Conservation (phyloP, 2,888 invertebrate species). For the Tanytarsus gracilentus region DNA sequence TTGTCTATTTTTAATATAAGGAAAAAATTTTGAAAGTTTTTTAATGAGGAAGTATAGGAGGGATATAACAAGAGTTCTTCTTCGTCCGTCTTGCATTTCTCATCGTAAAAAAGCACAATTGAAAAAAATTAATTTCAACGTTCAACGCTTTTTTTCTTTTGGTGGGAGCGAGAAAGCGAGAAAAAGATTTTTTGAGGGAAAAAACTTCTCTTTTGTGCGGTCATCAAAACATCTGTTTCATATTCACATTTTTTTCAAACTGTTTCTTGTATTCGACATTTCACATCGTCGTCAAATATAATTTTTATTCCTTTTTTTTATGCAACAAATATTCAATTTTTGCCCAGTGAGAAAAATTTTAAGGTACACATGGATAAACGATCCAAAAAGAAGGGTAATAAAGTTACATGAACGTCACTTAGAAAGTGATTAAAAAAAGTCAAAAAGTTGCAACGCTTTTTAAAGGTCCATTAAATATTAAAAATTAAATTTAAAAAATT, state of each 20-base stretch:
- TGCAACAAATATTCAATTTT: too few species aligned
- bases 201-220: conserved; percentile 10
- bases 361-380: too few species aligned
- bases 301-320: background rate
- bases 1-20: background rate
- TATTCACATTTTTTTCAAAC: background rate
- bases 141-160: too few species aligned
- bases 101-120: conserved; percentile 3
- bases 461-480: too few species aligned
- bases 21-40: background rate
- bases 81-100: too few species aligned
- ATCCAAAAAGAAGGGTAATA: too few species aligned
- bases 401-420: too few species aligned
- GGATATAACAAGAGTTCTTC: background rate
- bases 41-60: background rate
- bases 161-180: background rate
- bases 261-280: background rate
- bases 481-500: too few species aligned
- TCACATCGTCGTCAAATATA: background rate
- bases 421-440: too few species aligned
- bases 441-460: too few species aligned
- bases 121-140: too few species aligned
- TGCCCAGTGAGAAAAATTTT: too few species aligned
- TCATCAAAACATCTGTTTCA: background rate
- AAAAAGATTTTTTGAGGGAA: background rate